Conservation (phyloP, 2,888 invertebrate species). For the Tachina fera region DNA sequence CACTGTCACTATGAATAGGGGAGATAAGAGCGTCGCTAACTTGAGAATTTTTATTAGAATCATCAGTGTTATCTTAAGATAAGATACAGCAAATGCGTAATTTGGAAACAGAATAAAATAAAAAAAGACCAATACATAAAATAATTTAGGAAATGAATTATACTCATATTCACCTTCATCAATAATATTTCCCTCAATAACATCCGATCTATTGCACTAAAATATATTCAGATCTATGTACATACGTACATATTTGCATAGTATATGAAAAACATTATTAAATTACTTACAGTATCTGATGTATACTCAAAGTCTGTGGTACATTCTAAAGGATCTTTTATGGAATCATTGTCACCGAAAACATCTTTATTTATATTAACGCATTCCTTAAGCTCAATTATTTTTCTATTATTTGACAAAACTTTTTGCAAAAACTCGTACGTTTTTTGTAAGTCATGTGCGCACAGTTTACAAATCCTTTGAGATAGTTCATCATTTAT, state of each 20-base stretch:
- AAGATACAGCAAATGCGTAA: constrained; percentile 1
- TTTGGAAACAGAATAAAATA: constrained; percentile 10
- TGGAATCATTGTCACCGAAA: background rate
- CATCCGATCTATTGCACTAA: constrained; percentile 17
- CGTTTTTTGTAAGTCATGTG: constrained; percentile 70
- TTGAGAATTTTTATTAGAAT: constrained; percentile 1
- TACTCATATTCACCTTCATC: constrained; percentile 5
- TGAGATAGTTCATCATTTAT: constrained; percentile 72
- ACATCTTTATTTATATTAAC: background rate
- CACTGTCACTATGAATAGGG: constrained; percentile 8
- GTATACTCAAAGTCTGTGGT: constrained; percentile 69
- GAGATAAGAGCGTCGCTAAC: constrained; percentile 14
- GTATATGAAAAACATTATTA: background rate
- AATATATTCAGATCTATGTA: background rate
- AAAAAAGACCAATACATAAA: background rate
- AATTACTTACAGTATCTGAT: constrained; percentile 30
- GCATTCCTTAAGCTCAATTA: background rate
- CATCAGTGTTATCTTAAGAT: constrained; percentile 60
- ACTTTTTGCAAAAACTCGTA: constrained; percentile 71
- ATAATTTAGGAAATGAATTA: constrained; percentile 38
- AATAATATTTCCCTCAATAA: background rate
- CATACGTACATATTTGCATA: background rate
- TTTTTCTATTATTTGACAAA: constrained; percentile 56
- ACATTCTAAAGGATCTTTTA: constrained; percentile 75
- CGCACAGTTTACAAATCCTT: constrained; percentile 73